Base-by-base conservation (phyloP, 2,797 vertebrate genomes). In the Astyanax mexicanus region DNA sequence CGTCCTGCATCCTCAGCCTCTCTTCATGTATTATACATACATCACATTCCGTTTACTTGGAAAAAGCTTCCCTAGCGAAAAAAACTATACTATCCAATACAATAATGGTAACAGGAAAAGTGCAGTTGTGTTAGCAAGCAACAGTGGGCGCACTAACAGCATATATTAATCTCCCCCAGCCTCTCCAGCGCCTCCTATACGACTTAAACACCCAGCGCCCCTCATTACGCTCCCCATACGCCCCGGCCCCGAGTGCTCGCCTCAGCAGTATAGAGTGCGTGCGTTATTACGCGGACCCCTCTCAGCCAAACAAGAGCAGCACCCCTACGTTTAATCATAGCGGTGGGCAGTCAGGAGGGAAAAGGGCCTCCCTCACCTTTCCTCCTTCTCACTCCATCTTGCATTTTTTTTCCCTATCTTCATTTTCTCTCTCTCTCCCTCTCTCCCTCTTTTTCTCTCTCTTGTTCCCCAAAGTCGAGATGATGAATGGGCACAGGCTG, bases 401-500 rank as follows among this genome's bases (percentile, higher is more conserved):
- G 17, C 12, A 32, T 44, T 77, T 51, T 45, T 77, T 51, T 58
- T 40, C 6, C 44, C 12, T 10, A n/a, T n/a, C 15, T 57, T 45
- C 49, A 44, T 60, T 67, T 61, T 42, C 62, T 69, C 55, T 40
- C 74, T 51, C 67, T 52, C 51, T 75, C 74, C 62, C 38, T 64
- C 38, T 38, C 55, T 62, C 47, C 42, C 45, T 25, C 29, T n/a
- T n/a, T n/a, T n/a, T n/a, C n/a, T n/a, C 32, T n/a, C 65, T 37
- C 69, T 38, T 49, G 5, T 29, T 76, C 81, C 69, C 77, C 55
- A 73, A 79, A 83, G 79, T 76, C 72, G 8, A 57, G 45, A 87
- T 94, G 93, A 94, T 93, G 90, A 92, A 94, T 93, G 87, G 90
- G 87, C 47, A 84, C 88, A 84, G 58, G 66, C 83, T 87, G 88